Evolutionary conservation across 2,888 invertebrate genomes (phyloP).

Genomic region (Auanema freiburgensis): DNA sequence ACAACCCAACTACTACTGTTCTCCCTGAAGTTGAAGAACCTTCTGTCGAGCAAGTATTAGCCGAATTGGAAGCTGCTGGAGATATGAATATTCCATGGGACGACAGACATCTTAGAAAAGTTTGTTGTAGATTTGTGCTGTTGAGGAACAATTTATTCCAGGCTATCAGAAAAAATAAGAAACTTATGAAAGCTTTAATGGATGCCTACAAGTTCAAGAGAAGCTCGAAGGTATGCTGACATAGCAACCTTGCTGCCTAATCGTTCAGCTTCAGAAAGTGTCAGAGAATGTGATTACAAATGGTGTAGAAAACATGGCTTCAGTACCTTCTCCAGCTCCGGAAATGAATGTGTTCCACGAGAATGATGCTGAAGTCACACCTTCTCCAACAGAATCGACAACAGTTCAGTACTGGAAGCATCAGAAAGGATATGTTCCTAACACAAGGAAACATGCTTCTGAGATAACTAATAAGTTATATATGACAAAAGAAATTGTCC

Average conservation of each 20-base stretch:
- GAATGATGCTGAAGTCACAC: neutral
- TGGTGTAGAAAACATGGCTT: neutral
- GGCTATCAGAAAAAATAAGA: slow-evolving; percentile 31
- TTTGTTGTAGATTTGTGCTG: too few species aligned
- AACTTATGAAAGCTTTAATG: slow-evolving; percentile 32
- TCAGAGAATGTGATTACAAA: slow-evolving; percentile 7
- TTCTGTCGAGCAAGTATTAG: neutral
- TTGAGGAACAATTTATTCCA: too few species aligned
- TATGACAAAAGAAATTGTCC: slow-evolving; percentile 41
- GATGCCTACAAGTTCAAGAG: slow-evolving; percentile 32
- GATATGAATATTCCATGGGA: slow-evolving; percentile 21
- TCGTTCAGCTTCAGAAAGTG: too few species aligned
- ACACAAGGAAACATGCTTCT: slow-evolving; percentile 42
- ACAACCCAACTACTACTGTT: neutral
- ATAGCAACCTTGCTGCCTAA: too few species aligned
- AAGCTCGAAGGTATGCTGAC: too few species aligned
- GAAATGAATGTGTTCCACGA: neutral
- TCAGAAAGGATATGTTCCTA: slow-evolving; percentile 41
- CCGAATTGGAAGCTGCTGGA: slow-evolving; percentile 7
- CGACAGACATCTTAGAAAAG: slow-evolving; percentile 31
- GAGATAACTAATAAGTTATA: slow-evolving; percentile 47
- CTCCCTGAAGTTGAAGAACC: slow-evolving; percentile 2
- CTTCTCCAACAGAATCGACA: slow-evolving; percentile 2
- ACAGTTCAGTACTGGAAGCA: slow-evolving; percentile 28
- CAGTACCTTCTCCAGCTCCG: neutral